These are phyloP conservation scores for Capreolus pygargus DNA, from an alignment of 2,113 vertebrate species.

Conservation along the genomic window DNA sequence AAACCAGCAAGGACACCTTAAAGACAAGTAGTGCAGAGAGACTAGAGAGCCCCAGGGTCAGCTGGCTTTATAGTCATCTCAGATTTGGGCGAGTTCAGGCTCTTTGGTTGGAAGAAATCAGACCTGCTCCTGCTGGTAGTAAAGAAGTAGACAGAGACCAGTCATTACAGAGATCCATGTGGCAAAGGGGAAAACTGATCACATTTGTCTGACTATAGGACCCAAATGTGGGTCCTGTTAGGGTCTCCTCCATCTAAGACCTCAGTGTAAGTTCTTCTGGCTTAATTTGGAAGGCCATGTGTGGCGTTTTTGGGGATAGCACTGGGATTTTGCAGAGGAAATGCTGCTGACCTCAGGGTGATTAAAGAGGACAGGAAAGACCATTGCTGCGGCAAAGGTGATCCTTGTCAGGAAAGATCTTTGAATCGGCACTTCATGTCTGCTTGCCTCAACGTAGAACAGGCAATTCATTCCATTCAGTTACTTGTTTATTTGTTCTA, in stretches of 20 bases:
- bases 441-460: not conserved
- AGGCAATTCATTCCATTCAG: not conserved
- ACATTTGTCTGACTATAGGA: constrained; percentile 86
- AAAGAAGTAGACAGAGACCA: not conserved
- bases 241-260: not conserved
- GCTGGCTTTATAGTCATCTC: not conserved
- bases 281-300: not conserved
- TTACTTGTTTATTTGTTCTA: not conserved
- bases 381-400: not conserved
- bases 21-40: not conserved
- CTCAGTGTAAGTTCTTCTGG: not conserved
- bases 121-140: not conserved
- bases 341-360: not conserved
- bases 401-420: not conserved
- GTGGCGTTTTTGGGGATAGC: not conserved
- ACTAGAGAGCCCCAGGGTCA: not conserved
- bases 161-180: not conserved
- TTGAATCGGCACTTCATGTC: not conserved
- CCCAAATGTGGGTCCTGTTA: constrained; percentile 72
- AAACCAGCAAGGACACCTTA: not conserved
- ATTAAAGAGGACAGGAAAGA: not conserved
- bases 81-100: not conserved
- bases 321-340: not conserved
- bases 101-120: not conserved
- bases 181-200: constrained; percentile 78